Evolutionary conservation across 1,140 invertebrate species (phyloP).

Genomic region (Sitophilus oryzae): DNA sequence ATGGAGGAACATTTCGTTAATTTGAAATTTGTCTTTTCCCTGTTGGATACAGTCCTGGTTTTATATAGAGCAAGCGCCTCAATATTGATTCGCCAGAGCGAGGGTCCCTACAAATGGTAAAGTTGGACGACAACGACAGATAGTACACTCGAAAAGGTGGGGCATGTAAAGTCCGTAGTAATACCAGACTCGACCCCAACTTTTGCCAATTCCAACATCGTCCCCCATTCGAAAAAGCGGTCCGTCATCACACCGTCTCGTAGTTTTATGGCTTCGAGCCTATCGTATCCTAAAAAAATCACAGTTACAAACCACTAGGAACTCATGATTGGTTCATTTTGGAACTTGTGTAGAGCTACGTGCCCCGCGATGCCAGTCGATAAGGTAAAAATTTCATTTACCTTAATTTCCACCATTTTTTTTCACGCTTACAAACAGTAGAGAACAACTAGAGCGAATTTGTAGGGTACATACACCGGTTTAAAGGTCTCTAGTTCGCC

Average conservation of each 20-base stretch:
- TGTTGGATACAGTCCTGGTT: constrained; percentile 18
- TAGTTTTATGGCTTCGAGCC: constrained; percentile 23
- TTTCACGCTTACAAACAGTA: too few species aligned
- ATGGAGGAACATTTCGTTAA: too few species aligned
- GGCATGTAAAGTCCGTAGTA: constrained; percentile 21
- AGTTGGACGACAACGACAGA: constrained; percentile 17
- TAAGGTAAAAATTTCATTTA: constrained; percentile 60
- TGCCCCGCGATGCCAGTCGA: constrained; percentile 89
- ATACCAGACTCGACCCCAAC: constrained; percentile 11
- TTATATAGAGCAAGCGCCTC: constrained; percentile 28
- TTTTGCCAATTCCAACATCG: constrained; percentile 7
- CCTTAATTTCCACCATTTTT: not conserved
- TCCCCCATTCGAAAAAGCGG: constrained; percentile 7
- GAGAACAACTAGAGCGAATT: too few species aligned
- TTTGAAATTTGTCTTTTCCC: too few species aligned
- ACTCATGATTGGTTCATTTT: constrained; percentile 85
- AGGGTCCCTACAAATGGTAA: constrained; percentile 16
- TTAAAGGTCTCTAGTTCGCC: too few species aligned
- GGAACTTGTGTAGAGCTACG: constrained; percentile 81
- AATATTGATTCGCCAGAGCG: constrained; percentile 26
- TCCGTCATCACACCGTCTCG: not conserved
- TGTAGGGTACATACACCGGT: too few species aligned
- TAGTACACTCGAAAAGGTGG: constrained; percentile 24
- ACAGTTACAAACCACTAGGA: constrained; percentile 14
- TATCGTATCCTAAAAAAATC: not conserved